Conservation (phyloP, 2,888 invertebrate species). For the Tanypteryx hageni region DNA sequence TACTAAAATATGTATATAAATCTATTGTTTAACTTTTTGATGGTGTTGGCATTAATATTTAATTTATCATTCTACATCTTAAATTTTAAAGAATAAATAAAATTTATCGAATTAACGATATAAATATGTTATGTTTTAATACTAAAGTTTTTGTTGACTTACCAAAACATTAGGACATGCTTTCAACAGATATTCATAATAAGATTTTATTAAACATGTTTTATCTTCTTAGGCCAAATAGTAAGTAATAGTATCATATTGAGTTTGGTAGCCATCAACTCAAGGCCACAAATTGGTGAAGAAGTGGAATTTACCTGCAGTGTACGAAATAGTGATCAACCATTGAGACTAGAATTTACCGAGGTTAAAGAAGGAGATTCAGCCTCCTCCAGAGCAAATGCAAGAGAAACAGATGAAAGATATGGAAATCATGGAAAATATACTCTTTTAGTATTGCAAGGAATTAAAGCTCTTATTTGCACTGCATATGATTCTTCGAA, state of each 20-base stretch:
- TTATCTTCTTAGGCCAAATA: not conserved
- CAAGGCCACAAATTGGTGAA: not conserved
- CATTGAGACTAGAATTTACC: slow-evolving; percentile 39
- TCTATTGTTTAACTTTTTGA: too few relatives aligned
- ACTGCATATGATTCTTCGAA: slow-evolving; percentile 2
- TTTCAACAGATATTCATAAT: too few relatives aligned
- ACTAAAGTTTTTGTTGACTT: too few relatives aligned
- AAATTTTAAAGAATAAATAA: too few relatives aligned
- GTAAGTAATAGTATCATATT: slow-evolving; percentile 25
- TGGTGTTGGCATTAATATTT: too few relatives aligned
- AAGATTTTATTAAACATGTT: not conserved
- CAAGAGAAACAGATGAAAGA: not conserved
- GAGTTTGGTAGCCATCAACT: not conserved
- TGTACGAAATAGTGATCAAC: not conserved
- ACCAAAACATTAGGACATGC: too few relatives aligned
- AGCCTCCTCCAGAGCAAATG: not conserved
- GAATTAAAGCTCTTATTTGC: not conserved
- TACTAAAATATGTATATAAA: too few relatives aligned
- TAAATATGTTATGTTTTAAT: too few relatives aligned
- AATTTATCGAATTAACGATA: too few relatives aligned
- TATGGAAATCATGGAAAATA: not conserved
- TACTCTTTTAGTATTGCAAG: not conserved
- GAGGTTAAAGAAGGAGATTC: not conserved
- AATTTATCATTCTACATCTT: too few relatives aligned
- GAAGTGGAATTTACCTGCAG: slow-evolving; percentile 25